These are phyloP conservation scores for Edolisoma coerulescens DNA, from an alignment of 2,113 vertebrate species.

Conservation along the genomic window DNA sequence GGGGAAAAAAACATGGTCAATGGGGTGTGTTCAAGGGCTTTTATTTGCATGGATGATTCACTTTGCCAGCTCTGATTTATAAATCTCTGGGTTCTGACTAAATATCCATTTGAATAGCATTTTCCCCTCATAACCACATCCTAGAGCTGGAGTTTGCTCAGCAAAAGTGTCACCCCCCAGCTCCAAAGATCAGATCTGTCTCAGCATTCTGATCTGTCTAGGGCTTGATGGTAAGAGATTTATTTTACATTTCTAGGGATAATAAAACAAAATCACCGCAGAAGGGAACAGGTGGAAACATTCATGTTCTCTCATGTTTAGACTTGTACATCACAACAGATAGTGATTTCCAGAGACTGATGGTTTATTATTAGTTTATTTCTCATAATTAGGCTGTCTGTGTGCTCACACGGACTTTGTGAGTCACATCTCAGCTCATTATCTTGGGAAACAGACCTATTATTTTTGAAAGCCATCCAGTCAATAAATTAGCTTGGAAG, in stretches of 20 bases:
- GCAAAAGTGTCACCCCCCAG: neutral
- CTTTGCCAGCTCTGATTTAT: neutral
- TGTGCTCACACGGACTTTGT: neutral
- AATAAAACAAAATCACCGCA: neutral
- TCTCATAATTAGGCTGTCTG: constrained; percentile 26
- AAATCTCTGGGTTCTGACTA: neutral
- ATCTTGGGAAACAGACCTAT: constrained; percentile 65
- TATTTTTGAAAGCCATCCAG: constrained; percentile 72
- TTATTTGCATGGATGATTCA: neutral
- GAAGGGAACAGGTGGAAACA: neutral
- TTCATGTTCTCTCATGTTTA: neutral
- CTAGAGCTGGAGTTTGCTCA: neutral
- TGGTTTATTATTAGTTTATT: constrained; percentile 35
- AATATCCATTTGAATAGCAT: neutral
- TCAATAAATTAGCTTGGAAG: constrained; percentile 73
- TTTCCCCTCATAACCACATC: neutral
- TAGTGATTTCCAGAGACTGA: neutral
- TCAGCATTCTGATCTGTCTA: neutral
- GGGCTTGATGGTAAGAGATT: neutral
- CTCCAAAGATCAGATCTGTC: neutral
- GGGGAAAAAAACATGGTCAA: neutral
- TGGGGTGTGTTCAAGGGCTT: neutral
- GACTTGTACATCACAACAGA: neutral
- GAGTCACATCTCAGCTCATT: constrained; percentile 56
- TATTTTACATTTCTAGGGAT: neutral